Conservation (phyloP, 2,113 vertebrate species). For the Oncorhynchus nerka region DNA sequence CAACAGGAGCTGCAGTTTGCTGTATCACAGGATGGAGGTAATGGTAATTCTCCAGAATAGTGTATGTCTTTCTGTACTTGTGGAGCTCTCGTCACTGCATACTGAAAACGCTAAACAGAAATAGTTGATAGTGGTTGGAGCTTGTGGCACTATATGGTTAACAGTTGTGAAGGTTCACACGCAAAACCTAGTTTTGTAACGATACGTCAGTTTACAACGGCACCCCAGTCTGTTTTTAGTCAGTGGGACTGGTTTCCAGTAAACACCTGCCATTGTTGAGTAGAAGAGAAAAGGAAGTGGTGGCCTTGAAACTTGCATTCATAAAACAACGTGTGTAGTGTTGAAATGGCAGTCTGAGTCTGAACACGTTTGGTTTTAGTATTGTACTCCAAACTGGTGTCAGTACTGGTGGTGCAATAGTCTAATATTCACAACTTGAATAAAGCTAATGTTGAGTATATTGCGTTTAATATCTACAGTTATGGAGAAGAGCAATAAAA, state of each 20-base stretch:
- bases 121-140: neutral
- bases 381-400: neutral
- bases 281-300: constrained; percentile 69
- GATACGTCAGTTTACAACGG: neutral
- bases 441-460: neutral
- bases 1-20: no score
- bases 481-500: neutral
- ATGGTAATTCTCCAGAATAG: no score
- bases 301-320: constrained; percentile 56
- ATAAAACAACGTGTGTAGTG: constrained; percentile 31
- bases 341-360: constrained; percentile 10
- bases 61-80: no score
- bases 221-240: constrained; percentile 61
- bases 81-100: constrained; percentile 14
- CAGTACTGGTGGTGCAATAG: neutral
- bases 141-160: neutral
- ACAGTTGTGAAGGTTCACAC: no score
- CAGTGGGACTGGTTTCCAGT: constrained; percentile 69
- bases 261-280: constrained; percentile 57
- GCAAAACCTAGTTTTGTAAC: neutral
- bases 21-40: constrained; percentile 2
- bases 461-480: neutral
- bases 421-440: neutral
- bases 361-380: neutral
- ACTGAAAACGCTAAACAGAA: neutral